Percentiles rank a stretch among this genome's conserved stretches.
These are phyloP conservation scores for Drosophila lacteicornis DNA, from an alignment of 1,140 invertebrate genomes.

Conservation along the genomic window DNA sequence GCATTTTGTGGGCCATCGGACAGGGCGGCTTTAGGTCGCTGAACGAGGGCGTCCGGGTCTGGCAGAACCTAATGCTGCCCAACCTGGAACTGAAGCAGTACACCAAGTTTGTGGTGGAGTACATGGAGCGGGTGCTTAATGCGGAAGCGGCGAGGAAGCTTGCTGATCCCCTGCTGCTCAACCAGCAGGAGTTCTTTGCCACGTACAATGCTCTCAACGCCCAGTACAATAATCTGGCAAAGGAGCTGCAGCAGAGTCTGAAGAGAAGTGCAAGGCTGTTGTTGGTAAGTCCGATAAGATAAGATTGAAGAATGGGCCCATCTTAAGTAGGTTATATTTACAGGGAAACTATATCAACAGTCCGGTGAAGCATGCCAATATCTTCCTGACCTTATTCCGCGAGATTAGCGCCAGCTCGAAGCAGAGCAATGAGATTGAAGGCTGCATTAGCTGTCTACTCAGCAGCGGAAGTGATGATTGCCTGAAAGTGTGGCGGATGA, in stretches of 20 bases:
- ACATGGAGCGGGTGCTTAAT: conserved; percentile 88
- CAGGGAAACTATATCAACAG: conserved; percentile 72
- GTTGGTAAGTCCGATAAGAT: conserved; percentile 52
- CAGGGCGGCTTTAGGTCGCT: conserved; percentile 90
- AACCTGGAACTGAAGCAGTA: conserved; percentile 90
- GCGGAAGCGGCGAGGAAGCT: conserved; percentile 59
- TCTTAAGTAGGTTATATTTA: not conserved
- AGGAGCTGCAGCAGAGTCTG: conserved; percentile 83
- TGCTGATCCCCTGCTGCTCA: conserved; percentile 35
- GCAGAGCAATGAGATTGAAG: conserved; percentile 62
- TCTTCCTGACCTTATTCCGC: conserved; percentile 72
- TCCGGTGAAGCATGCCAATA: conserved; percentile 66
- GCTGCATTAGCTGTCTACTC: conserved; percentile 85
- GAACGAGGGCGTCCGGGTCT: conserved; percentile 90
- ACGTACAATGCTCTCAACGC: conserved; percentile 85
- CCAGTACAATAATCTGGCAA: conserved; percentile 72
- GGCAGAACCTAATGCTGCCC: conserved; percentile 92
- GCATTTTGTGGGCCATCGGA: conserved; percentile 91
- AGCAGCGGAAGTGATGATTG: conserved; percentile 84
- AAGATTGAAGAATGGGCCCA: fast-evolving
- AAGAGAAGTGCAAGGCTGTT: conserved; percentile 79
- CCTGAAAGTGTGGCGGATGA: conserved; percentile 86
- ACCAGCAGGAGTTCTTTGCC: conserved; percentile 83
- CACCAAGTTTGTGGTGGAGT: conserved; percentile 89
- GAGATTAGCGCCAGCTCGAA: conserved; percentile 42